Base-by-base conservation (phyloP, 2,797 vertebrate species). In the Chloroceryle amazona region DNA sequence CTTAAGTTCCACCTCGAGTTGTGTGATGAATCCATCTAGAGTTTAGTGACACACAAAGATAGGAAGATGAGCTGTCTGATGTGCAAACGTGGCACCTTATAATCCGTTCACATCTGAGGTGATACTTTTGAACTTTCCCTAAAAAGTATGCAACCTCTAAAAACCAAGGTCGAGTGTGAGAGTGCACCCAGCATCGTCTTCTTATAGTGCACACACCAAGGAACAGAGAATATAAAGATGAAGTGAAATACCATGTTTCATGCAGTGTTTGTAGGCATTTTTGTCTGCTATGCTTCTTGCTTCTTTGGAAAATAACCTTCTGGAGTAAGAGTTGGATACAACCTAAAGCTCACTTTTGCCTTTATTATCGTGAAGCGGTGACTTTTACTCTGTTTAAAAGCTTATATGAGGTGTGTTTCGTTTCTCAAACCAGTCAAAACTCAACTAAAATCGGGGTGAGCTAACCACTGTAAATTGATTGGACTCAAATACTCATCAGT, bases 1-100 rank as follows among this genome's bases (percentile, higher is more conserved):
- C 95, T 97, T 93, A 97, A 97, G 96, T 98, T 97, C 96, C 94
- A 97, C 97, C 97, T 97, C 93, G 91, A 97, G 97, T 98, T 96
- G 90, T 91, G 90, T 94, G 97, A 98, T 97, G 97, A 96, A 97
- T 97, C 94, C 95, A 97, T 98, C 95, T 92, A 83, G 94, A 97
- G 70, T 95, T 97, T 97, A 97, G 89, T 96, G 97, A 96, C 95
- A 94, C 28, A 76, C 76, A 95, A 96, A 93, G 93, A 90, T 92
- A 79, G 51, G 42, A 90, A 81, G 80, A 82, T 67, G 93, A 96
- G 70, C 76, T 92, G 89, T 95, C 87, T 97, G 92, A 95, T 85
- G 89, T 96, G 94, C 96, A 97, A 96, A 92, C 94, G 62, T 89
- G 39, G 81, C 88, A 70, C 51, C 90, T 97, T 96, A 88, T 94